Base-by-base conservation (phyloP, 2,888 invertebrate genomes). In the Troides aeacus region DNA sequence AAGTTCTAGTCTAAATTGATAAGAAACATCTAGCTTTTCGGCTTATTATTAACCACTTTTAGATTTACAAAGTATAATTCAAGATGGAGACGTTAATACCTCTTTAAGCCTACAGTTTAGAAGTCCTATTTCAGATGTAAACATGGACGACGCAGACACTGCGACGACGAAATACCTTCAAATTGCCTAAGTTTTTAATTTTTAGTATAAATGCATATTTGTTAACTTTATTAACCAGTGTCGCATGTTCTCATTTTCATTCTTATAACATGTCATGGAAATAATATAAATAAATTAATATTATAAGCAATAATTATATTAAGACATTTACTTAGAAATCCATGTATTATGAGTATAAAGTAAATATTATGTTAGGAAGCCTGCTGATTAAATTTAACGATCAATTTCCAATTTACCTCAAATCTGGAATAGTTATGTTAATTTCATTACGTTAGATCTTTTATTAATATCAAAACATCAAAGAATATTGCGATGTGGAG, bases 141-240 rank as follows among this genome's bases (percentile, higher is more conserved):
- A 68, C 46, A 62, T 65, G 67, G 66, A 68, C 72, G 64, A 67
- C 63, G 56, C 30, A 8, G 42, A 42, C 42, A 39, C 42, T 39
- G 46, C 23, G 67, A 62, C 64, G 57, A 64, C 67, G 60, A 60
- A 70, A 64, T 70, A 70, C 70, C 70, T 70, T 70, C 67, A 70
- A 64, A 56, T 59, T 64, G 68, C 46, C 39, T 24, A 68, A 62
- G 63, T 24, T 23, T 58, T 58, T 58, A 24, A 7, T 58, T 58
- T 58, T 58, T 10, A 58, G 23, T n/a, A 58, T 24, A 58, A 58
- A 23, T 24, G 23, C 57, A 23, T 24, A 10, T 21, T 58, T 58
- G 23, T 23, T 23, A n/a, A 53, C 18, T 53, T 53, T 53, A 17
- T 46, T 17, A 46, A 12, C 15, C 15, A 46, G 46, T 46, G 46